These are phyloP conservation scores for human (Homo sapiens) DNA, from an alignment of 2,113 vertebrate genomes.

Conservation along the genomic window GRCh38 chr3:105463501-105464000, in stretches of 20 bases:
- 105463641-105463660: constrained; percentile 52
- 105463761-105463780: not conserved
- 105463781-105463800: not conserved
- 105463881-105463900: constrained; percentile 31
- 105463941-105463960: constrained; percentile 50
- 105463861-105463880: not conserved
- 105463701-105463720: not conserved
- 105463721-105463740: not conserved
- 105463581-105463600: constrained; percentile 22
- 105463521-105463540: constrained; percentile 29
- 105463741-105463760: not conserved
- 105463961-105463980: not conserved
- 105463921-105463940: not conserved
- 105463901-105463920: constrained; percentile 37
- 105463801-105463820: constrained; percentile 20
- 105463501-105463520: not conserved
- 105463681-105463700: constrained; percentile 16
- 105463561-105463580: not conserved
- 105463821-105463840: not conserved
- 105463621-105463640: constrained; percentile 11
- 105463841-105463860: constrained; percentile 41
- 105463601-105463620: not conserved
- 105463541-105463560: constrained; percentile 26
- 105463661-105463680: not conserved
- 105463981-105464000: constrained; percentile 39